These are phyloP conservation scores for Dendropsophus ebraccatus DNA, from an alignment of 2,113 vertebrate species.

Conservation along the genomic window DNA sequence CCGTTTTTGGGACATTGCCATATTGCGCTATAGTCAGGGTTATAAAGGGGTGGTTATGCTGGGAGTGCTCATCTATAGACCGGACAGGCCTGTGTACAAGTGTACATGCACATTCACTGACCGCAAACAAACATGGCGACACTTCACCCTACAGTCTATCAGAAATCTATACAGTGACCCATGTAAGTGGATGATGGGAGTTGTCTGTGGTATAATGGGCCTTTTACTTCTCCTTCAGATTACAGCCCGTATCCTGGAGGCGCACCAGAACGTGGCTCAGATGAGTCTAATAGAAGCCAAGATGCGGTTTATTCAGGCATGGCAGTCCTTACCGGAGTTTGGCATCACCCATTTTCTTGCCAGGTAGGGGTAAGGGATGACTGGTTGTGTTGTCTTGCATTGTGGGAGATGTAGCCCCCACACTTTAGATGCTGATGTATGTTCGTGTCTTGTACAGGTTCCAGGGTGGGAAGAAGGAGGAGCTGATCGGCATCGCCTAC, in stretches of 20 bases:
- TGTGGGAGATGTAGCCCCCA: neutral
- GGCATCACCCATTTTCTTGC: slow-evolving; percentile 98
- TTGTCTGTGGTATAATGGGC: no score
- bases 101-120: no score
- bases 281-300: slow-evolving; percentile 99
- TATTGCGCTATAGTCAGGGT: no score
- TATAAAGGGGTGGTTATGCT: no score
- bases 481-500: slow-evolving; percentile 96
- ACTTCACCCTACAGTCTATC: no score
- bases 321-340: slow-evolving; percentile 97
- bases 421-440: neutral
- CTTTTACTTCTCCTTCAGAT: slow-evolving; percentile 76
- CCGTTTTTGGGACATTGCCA: no score
- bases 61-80: no score
- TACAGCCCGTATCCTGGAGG: slow-evolving; percentile 93
- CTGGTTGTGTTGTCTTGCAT: neutral
- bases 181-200: no score
- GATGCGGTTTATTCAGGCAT: slow-evolving; percentile 97
- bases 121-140: no score
- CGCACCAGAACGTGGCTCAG: slow-evolving; percentile 97
- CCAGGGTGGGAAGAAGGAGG: slow-evolving; percentile 94
- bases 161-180: no score
- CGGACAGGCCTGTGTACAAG: no score
- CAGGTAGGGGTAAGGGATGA: slow-evolving; percentile 74
- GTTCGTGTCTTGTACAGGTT: slow-evolving; percentile 75